These are phyloP conservation scores for Fregetta grallaria DNA, from an alignment of 2,113 vertebrate genomes.

Conservation along the genomic window DNA sequence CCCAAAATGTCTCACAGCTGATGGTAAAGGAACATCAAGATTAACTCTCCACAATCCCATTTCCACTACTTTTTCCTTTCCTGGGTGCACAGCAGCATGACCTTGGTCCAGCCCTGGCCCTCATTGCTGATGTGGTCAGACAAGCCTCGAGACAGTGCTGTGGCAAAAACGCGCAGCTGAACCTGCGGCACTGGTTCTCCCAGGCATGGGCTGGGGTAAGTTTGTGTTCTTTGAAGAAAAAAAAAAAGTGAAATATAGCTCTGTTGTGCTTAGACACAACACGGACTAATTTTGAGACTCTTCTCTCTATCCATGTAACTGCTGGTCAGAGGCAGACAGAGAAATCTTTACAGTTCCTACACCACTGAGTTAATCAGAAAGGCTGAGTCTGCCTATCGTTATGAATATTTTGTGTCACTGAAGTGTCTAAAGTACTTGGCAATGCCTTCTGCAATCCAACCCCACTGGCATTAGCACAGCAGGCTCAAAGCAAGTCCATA, in stretches of 20 bases:
- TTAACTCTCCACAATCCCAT: not conserved
- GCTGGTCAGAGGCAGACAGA: not conserved
- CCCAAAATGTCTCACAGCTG: not conserved
- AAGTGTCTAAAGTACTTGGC: not conserved
- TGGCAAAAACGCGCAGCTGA: not conserved
- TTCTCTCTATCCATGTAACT: not conserved
- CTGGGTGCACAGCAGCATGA: not conserved
- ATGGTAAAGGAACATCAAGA: not conserved
- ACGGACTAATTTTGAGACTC: not conserved
- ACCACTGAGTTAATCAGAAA: not conserved
- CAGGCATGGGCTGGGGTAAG: not conserved
- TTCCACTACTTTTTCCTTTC: not conserved
- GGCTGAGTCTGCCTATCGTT: not conserved
- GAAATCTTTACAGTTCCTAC: not conserved
- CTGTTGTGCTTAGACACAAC: not conserved
- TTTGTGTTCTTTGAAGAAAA: not conserved
- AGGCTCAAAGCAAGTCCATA: not conserved
- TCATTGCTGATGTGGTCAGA: not conserved
- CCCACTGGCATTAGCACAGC: not conserved
- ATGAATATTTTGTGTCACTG: not conserved
- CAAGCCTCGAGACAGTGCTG: not conserved
- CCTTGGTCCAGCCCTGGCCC: not conserved
- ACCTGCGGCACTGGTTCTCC: not conserved
- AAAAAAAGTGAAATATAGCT: not conserved
- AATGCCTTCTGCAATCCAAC: not conserved